Conservation (phyloP, 2,113 vertebrate genomes). For the Eretmodus cyanostictus region DNA sequence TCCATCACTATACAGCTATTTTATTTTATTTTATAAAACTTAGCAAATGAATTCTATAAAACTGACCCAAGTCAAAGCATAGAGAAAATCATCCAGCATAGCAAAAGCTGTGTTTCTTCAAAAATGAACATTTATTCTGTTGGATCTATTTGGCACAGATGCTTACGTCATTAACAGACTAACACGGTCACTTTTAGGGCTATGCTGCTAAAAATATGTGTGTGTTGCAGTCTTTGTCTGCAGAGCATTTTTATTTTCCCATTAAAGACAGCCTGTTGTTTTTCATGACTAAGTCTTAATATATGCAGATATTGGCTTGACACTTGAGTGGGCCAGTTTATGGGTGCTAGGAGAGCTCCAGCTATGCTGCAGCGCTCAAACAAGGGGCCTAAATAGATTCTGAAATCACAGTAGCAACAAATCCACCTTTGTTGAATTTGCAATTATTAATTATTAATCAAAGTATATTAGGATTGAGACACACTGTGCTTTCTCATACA, state of each 20-base stretch:
- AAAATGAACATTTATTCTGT: not conserved
- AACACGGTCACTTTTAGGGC: not conserved
- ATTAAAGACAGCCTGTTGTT: not conserved
- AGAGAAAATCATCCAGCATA: not conserved
- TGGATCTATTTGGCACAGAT: not conserved
- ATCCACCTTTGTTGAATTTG: not conserved
- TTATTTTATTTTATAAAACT: not conserved
- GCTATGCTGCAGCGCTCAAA: not conserved
- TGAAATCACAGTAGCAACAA: not conserved
- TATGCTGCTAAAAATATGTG: not conserved
- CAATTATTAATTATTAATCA: not conserved
- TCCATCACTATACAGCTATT: not conserved
- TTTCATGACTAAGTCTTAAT: not conserved
- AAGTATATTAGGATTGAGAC: not conserved
- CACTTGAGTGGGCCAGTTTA: not conserved
- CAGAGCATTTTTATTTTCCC: not conserved
- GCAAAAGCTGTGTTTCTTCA: fast-evolving
- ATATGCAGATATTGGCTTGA: not conserved
- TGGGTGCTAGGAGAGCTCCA: not conserved
- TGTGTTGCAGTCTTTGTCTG: not conserved
- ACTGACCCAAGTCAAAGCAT: not conserved
- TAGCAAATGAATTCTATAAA: not conserved
- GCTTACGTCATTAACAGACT: not conserved
- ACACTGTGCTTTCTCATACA: not conserved
- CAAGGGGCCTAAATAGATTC: not conserved